These are phyloP conservation scores for Agrotis puta DNA, from an alignment of 2,888 invertebrate genomes.

Conservation along the genomic window DNA sequence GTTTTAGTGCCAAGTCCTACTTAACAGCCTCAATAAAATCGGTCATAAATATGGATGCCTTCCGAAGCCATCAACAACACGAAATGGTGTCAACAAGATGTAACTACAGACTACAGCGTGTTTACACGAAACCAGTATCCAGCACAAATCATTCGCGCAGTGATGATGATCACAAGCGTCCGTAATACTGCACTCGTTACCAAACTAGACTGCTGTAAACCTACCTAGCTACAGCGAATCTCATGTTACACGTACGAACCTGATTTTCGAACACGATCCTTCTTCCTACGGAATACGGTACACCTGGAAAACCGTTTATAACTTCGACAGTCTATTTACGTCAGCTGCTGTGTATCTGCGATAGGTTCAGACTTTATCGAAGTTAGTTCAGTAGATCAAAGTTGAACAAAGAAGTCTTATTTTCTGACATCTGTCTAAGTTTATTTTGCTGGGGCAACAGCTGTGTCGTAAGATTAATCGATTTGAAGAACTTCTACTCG, in stretches of 20 bases:
- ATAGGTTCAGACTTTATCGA: slow-evolving; percentile 47
- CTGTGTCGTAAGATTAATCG: slow-evolving; percentile 48
- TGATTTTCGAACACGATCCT: slow-evolving; percentile 57
- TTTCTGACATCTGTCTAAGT: slow-evolving; percentile 44
- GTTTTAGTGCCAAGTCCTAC: slow-evolving; percentile 28
- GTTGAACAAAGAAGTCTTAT: slow-evolving; percentile 46
- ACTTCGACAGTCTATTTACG: slow-evolving; percentile 56
- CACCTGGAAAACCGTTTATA: slow-evolving; percentile 46
- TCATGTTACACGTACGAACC: slow-evolving; percentile 65
- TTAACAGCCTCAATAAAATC: slow-evolving; percentile 35
- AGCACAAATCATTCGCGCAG: slow-evolving; percentile 32
- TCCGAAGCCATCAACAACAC: slow-evolving; percentile 38
- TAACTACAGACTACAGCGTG: slow-evolving; percentile 17
- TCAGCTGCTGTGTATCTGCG: slow-evolving; percentile 26
- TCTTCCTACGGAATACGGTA: slow-evolving; percentile 38
- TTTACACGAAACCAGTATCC: slow-evolving; percentile 43
- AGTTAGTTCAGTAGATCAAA: slow-evolving; percentile 59
- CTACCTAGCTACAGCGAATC: slow-evolving; percentile 58
- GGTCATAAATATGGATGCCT: slow-evolving; percentile 39
- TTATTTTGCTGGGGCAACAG: slow-evolving; percentile 37
- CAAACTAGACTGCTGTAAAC: slow-evolving; percentile 62
- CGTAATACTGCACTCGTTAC: slow-evolving; percentile 49
- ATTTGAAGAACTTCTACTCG: slow-evolving; percentile 25
- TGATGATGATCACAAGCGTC: slow-evolving; percentile 56
- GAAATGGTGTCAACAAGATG: slow-evolving; percentile 52